phyloP scores from a whole-genome alignment of 2,113 vertebrate genomes.

The Paraplagusia blochii region DNA sequence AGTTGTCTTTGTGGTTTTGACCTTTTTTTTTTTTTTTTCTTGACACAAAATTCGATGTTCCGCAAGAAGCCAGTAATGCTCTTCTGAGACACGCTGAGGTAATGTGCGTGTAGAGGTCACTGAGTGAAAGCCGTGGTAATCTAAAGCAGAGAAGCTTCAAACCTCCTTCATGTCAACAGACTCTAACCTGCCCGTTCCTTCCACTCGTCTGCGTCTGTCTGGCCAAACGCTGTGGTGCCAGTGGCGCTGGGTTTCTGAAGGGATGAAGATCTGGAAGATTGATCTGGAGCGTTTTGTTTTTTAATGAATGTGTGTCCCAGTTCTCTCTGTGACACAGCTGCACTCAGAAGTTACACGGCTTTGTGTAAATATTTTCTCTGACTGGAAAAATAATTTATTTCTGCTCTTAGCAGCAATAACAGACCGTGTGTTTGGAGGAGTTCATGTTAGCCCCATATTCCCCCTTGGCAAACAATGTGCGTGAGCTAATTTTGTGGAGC shows the following conservation, averaged over 20 bases:
- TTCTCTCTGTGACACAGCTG: constrained; percentile 33
- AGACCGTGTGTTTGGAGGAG: constrained; percentile 48
- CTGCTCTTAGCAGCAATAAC: constrained; percentile 43
- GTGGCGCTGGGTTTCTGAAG: constrained; percentile 42
- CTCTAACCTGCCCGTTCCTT: constrained; percentile 46
- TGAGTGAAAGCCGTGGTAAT: constrained; percentile 58
- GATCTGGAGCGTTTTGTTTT: constrained; percentile 34
- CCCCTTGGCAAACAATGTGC: constrained; percentile 53
- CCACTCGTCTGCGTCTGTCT: constrained; percentile 56
- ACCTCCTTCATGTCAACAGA: constrained; percentile 67
- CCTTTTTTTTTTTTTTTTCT: constrained; percentile 2
- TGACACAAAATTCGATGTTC: constrained; percentile 18
- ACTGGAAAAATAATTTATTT: constrained; percentile 1
- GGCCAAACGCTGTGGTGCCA: constrained; percentile 56
- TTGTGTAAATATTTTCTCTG: neutral
- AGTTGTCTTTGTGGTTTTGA: neutral
- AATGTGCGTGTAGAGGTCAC: constrained; percentile 30
- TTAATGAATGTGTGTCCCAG: constrained; percentile 11
- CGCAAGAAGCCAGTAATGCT: constrained; percentile 10
- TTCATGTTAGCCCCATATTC: constrained; percentile 53
- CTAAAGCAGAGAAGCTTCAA: constrained; percentile 49
- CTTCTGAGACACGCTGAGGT: constrained; percentile 29
- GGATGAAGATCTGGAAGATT: constrained; percentile 48
- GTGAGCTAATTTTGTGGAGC: constrained; percentile 65
- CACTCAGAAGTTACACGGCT: constrained; percentile 35